A percentile compares a stretch with the other conserved stretches of the same genome.
phyloP scores from a whole-genome alignment of 2,797 vertebrate genomes.

The Catharus ustulatus region DNA sequence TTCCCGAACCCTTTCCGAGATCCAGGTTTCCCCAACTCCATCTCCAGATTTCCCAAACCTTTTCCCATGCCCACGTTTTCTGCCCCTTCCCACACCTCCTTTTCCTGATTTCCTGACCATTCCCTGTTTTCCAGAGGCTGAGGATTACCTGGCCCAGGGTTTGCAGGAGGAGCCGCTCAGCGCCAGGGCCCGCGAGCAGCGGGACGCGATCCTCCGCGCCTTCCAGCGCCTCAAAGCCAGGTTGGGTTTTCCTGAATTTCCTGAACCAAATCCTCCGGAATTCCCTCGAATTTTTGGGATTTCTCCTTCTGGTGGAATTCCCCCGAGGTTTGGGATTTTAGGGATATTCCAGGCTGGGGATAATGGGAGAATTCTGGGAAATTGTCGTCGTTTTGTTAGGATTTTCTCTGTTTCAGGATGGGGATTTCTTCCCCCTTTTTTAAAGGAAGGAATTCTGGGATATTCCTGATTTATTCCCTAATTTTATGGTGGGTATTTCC shows the following conservation, averaged over 20 bases:
- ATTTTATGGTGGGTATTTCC: accelerated
- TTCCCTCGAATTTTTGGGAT: accelerated
- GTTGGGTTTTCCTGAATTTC: accelerated
- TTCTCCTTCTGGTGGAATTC: accelerated
- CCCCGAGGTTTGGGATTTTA: accelerated
- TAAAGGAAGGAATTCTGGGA: accelerated
- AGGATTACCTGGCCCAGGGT: accelerated
- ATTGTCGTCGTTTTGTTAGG: accelerated
- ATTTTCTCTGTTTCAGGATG: not conserved
- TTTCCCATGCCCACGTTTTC: too few species aligned
- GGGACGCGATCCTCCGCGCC: accelerated
- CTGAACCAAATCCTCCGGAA: accelerated
- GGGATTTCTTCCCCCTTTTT: not conserved
- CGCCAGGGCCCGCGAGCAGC: accelerated
- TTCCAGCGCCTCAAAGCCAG: accelerated
- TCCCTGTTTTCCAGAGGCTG: not conserved
- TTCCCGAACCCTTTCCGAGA: too few species aligned
- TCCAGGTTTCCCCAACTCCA: too few species aligned
- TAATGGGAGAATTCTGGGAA: not conserved
- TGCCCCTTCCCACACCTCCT: too few species aligned
- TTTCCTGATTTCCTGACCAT: too few species aligned
- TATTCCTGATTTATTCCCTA: not conserved
- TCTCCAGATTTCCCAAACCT: too few species aligned
- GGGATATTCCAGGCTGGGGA: accelerated
- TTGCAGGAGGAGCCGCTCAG: not conserved